Conservation (phyloP, 2,888 invertebrate species). For the Mantis religiosa region DNA sequence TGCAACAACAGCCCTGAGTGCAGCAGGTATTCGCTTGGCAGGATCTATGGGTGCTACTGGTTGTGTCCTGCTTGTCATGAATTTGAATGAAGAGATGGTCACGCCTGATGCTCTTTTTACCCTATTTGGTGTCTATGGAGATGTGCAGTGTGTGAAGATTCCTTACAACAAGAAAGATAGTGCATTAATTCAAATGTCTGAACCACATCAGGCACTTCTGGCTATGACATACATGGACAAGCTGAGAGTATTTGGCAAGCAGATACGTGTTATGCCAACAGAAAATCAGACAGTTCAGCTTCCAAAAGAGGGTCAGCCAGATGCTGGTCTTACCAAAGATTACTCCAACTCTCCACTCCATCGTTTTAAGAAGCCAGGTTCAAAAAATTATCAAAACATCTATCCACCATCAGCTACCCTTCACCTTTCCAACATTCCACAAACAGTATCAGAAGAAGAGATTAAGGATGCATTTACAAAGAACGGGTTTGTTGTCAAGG, state of each 20-base stretch:
- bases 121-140: too few relatives aligned
- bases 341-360: slow-evolving; percentile 95
- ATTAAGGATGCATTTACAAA: slow-evolving; percentile 87
- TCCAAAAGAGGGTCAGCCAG: slow-evolving; percentile 98
- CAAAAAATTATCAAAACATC: slow-evolving; percentile 99
- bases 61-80: too few relatives aligned
- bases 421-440: slow-evolving; percentile 98
- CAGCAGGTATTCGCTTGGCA: too few relatives aligned
- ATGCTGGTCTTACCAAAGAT: slow-evolving; percentile 98
- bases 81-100: too few relatives aligned
- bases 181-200: too few relatives aligned
- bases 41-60: too few relatives aligned
- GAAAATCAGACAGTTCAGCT: slow-evolving; percentile 98
- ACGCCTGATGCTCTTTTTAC: too few relatives aligned
- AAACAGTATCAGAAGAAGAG: slow-evolving; percentile 80
- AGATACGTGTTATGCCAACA: slow-evolving; percentile 95
- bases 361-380: slow-evolving; percentile 99
- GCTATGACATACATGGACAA: slow-evolving; percentile 97
- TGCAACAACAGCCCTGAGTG: too few relatives aligned
- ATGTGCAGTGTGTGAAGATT: too few relatives aligned
- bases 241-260: slow-evolving; percentile 92
- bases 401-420: slow-evolving; percentile 98
- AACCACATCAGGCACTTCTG: too few relatives aligned
- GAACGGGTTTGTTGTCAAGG: slow-evolving; percentile 83
- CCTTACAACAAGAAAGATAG: too few relatives aligned